Percentiles rank a stretch among this genome's conserved stretches.
Conservation (phyloP, 2,113 vertebrate species). For the Scomber scombrus region DNA sequence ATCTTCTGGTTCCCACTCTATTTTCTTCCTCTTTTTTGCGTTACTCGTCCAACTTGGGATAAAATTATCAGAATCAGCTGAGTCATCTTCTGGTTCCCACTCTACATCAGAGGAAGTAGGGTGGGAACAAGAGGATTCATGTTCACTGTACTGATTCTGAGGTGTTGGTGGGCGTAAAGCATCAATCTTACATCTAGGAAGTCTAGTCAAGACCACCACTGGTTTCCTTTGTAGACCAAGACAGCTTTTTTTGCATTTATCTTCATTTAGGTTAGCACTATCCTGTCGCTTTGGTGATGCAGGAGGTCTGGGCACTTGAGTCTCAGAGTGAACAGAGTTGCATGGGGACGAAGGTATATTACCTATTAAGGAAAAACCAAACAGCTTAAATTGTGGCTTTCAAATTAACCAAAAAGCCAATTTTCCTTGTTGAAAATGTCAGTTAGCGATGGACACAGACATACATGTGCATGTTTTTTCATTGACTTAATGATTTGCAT, state of each 20-base stretch:
- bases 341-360: neutral
- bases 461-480: neutral
- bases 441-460: neutral
- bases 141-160: slow-evolving; percentile 63
- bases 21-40: slow-evolving; percentile 27
- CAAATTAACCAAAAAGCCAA: neutral
- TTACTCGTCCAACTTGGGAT: neutral
- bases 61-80: slow-evolving; percentile 50
- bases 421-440: neutral
- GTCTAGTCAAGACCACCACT: slow-evolving; percentile 55
- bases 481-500: neutral
- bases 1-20: neutral
- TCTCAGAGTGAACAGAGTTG: neutral
- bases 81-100: slow-evolving; percentile 54
- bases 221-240: neutral
- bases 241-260: rapidly evolving
- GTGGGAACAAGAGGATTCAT: slow-evolving; percentile 30
- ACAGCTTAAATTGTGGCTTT: neutral
- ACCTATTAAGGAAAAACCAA: slow-evolving; percentile 40
- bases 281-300: neutral
- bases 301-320: neutral
- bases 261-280: neutral
- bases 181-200: neutral
- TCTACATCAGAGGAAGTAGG: slow-evolving; percentile 36
- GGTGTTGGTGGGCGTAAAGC: rapidly evolving